A percentile compares a stretch with the other conserved stretches of the same genome.
Evolutionary conservation across 2,797 vertebrate genomes (phyloP).

Genomic region (Sparidentex hasta): DNA sequence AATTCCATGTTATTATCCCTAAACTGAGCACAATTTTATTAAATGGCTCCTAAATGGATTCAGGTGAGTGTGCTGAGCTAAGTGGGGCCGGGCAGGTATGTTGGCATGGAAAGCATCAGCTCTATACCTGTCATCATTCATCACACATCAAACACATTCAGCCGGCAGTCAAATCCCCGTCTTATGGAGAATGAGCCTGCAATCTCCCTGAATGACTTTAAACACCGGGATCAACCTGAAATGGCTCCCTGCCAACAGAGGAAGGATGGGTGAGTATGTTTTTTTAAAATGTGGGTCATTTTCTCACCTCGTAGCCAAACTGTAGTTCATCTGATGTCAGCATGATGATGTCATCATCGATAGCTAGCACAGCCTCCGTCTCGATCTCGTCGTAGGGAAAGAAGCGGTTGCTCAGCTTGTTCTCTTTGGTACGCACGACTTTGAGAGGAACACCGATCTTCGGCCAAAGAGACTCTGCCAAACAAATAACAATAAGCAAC

Average conservation of each 20-base stretch:
- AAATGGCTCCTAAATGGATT: conserved; percentile 85
- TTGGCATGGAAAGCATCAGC: conserved; percentile 79
- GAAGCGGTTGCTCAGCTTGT: conserved; percentile 98
- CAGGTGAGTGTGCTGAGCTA: conserved; percentile 77
- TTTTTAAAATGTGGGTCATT: neutral
- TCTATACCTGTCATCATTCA: conserved; percentile 74
- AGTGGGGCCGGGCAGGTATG: conserved; percentile 62
- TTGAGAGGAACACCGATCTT: conserved; percentile 96
- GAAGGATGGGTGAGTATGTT: conserved; percentile 18
- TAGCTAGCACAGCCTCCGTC: conserved; percentile 96
- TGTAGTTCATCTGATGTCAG: conserved; percentile 97
- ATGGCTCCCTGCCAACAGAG: conserved; percentile 43
- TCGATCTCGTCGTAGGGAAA: conserved; percentile 98
- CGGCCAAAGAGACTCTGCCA: conserved; percentile 94
- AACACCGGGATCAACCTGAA: conserved; percentile 73
- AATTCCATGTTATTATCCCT: conserved; percentile 83
- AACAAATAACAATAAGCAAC: conserved; percentile 3
- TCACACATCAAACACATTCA: conserved; percentile 80
- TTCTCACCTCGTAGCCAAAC: conserved; percentile 97
- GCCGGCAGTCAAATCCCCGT: conserved; percentile 59
- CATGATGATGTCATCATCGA: conserved; percentile 99
- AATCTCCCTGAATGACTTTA: conserved; percentile 71
- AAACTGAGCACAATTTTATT: conserved; percentile 85
- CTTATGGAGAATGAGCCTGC: conserved; percentile 54
- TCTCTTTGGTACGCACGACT: conserved; percentile 96